These are phyloP conservation scores for Perognathus longimembris DNA, from an alignment of 2,113 vertebrate species.

Conservation along the genomic window DNA sequence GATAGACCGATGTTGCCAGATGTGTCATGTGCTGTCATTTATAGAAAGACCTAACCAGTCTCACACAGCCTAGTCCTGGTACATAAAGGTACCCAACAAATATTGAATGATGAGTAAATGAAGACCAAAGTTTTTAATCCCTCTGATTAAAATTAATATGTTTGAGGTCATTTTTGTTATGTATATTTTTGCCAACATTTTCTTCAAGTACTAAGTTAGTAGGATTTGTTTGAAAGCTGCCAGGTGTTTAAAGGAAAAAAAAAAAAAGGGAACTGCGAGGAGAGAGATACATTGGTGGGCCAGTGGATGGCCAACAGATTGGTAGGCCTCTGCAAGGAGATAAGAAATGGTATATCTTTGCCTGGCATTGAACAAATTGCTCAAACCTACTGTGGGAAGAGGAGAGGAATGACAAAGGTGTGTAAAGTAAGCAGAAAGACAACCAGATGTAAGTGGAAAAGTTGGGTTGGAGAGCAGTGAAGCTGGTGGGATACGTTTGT, in stretches of 20 bases:
- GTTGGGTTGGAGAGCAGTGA: not conserved
- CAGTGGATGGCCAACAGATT: not conserved
- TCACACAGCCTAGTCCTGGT: constrained; percentile 12
- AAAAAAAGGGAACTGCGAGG: not conserved
- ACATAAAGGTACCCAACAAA: constrained; percentile 20
- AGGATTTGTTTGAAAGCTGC: constrained; percentile 20
- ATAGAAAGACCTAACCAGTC: constrained; percentile 20
- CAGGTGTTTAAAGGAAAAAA: not conserved
- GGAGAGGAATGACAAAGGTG: not conserved
- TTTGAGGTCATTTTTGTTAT: constrained; percentile 41
- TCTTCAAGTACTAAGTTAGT: constrained; percentile 18
- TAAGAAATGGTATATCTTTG: constrained; percentile 6
- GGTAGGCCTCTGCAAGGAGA: not conserved
- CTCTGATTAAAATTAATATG: constrained; percentile 16
- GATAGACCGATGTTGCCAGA: not conserved
- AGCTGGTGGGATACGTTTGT: constrained; percentile 5
- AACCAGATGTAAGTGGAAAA: not conserved
- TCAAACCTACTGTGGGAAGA: not conserved
- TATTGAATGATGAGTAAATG: constrained; percentile 30
- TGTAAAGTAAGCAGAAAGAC: constrained; percentile 6
- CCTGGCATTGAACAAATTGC: not conserved
- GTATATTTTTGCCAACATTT: constrained; percentile 22
- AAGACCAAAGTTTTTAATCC: not conserved
- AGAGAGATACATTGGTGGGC: not conserved
- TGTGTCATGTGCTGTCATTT: constrained; percentile 48